Conservation (phyloP, 2,797 vertebrate genomes). For the Eptatretus atami region DNA sequence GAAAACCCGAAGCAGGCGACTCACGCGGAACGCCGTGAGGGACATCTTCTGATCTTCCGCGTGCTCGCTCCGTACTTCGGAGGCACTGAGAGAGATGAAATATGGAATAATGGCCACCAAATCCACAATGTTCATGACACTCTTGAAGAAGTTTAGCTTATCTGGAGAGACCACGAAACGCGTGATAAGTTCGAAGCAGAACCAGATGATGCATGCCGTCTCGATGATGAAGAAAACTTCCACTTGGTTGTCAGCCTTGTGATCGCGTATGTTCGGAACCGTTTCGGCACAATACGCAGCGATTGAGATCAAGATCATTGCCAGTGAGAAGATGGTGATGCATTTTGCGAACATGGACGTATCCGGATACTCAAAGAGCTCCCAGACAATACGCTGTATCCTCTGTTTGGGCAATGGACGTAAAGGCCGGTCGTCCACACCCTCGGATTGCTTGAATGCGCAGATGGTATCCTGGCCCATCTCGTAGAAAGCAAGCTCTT, state of each 20-base stretch:
- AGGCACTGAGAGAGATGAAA: slow-evolving; percentile 63
- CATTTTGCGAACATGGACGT: slow-evolving; percentile 60
- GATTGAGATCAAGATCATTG: slow-evolving; percentile 83
- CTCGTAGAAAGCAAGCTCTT: slow-evolving; percentile 84
- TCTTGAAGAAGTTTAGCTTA: slow-evolving; percentile 67
- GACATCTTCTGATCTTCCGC: slow-evolving; percentile 56
- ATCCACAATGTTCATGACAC: slow-evolving; percentile 92
- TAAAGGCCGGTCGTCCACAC: slow-evolving; percentile 20
- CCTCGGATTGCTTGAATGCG: slow-evolving; percentile 75
- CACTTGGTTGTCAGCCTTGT: slow-evolving; percentile 16
- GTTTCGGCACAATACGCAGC: slow-evolving; percentile 91
- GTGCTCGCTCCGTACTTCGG: slow-evolving; percentile 37
- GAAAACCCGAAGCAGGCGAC: slow-evolving; percentile 1
- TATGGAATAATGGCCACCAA: slow-evolving; percentile 86
- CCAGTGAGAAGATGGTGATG: slow-evolving; percentile 57
- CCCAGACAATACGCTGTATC: slow-evolving; percentile 65
- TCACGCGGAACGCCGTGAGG: slow-evolving; percentile 85
- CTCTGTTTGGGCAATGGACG: slow-evolving; percentile 52
- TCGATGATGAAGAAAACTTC: slow-evolving; percentile 55
- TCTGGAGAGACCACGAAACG: slow-evolving; percentile 74
- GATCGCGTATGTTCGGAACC: slow-evolving; percentile 63
- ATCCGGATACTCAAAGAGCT: slow-evolving; percentile 83
- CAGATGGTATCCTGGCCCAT: slow-evolving; percentile 68
- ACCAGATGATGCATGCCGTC: slow-evolving; percentile 81
- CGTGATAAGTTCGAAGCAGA: slow-evolving; percentile 55